phyloP scores from a whole-genome alignment of 2,888 invertebrate species.

The Hydrotaea cyrtoneurina region DNA sequence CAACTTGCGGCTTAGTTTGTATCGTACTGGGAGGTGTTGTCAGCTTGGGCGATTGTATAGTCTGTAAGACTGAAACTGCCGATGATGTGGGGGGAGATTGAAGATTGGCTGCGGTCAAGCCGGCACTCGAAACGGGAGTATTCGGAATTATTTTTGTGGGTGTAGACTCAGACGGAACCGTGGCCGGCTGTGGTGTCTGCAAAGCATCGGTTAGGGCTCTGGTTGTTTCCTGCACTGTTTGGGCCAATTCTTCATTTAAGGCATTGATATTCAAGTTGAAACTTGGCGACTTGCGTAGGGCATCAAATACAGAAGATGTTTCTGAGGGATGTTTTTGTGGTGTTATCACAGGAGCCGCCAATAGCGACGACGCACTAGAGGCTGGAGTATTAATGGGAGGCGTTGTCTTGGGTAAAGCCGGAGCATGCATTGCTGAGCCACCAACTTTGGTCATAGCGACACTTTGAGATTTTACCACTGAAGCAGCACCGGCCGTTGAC shows the following conservation, averaged over 20 bases:
- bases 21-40: conserved; percentile 55
- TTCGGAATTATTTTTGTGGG: conserved; percentile 39
- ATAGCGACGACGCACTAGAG: conserved; percentile 45
- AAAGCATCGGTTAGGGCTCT: conserved; percentile 76
- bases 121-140: neutral
- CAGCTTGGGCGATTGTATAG: conserved; percentile 55
- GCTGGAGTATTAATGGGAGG: conserved; percentile 51
- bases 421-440: conserved; percentile 49
- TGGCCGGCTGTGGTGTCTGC: conserved; percentile 69
- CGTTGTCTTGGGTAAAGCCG: conserved; percentile 59
- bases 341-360: conserved; percentile 39
- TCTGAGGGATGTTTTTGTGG: conserved; percentile 66
- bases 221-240: conserved; percentile 79
- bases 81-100: conserved; percentile 42
- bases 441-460: neutral
- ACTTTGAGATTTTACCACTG: conserved; percentile 51
- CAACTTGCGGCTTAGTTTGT: conserved; percentile 67
- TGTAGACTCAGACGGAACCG: conserved; percentile 50
- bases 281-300: conserved; percentile 79
- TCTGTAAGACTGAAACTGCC: conserved; percentile 8
- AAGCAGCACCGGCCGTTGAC: conserved; percentile 31
- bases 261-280: conserved; percentile 79
- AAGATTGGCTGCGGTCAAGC: neutral
- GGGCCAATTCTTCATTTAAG: conserved; percentile 78
- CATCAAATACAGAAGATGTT: conserved; percentile 80